Conservation (phyloP, 1,140 invertebrate genomes). For the Bombus affinis region DNA sequence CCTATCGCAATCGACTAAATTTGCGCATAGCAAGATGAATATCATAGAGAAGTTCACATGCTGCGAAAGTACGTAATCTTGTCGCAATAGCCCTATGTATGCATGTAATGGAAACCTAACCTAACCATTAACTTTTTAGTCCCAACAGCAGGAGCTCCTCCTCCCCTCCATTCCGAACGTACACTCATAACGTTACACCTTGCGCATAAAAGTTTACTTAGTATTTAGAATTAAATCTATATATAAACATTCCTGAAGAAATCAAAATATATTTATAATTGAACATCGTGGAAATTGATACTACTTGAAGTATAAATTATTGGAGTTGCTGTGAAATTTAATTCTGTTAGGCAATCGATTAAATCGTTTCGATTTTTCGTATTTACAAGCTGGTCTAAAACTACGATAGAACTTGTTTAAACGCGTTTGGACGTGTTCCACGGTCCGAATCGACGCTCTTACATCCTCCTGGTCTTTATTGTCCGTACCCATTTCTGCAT, state of each 20-base stretch:
- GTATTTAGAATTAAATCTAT: background rate
- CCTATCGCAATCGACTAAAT: background rate
- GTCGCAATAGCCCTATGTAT: background rate
- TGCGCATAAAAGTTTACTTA: constrained; percentile 6
- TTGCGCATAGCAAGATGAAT: background rate
- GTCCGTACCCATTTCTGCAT: constrained; percentile 33
- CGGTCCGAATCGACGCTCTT: constrained; percentile 13
- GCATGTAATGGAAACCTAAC: constrained; percentile 7
- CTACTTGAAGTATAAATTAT: background rate
- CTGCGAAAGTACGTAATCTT: constrained; percentile 18
- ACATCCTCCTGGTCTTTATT: constrained; percentile 14
- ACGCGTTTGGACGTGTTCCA: constrained; percentile 44
- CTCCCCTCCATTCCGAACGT: constrained; percentile 4
- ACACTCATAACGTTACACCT: background rate
- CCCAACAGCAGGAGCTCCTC: background rate
- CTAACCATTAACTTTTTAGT: background rate
- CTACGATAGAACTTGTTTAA: constrained; percentile 17
- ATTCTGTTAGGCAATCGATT: background rate
- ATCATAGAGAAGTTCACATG: background rate
- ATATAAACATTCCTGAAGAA: background rate
- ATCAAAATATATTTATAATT: background rate
- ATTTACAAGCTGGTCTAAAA: background rate
- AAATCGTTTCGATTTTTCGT: background rate
- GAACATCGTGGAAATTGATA: background rate
- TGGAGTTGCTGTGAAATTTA: background rate